phyloP scores from a whole-genome alignment of 2,113 vertebrate species.

The Mobula birostris region DNA sequence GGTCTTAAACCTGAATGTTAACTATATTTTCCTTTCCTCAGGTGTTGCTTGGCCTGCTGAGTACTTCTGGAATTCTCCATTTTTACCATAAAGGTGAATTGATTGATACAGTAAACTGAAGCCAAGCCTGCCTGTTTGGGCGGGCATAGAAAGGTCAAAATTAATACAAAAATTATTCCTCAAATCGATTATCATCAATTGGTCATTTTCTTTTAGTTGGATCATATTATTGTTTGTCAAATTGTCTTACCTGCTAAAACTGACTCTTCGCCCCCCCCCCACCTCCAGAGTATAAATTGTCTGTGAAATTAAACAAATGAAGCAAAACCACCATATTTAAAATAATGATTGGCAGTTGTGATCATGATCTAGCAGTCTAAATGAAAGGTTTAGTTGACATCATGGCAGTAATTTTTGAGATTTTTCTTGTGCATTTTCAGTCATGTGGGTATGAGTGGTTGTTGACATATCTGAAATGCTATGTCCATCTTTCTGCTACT shows the following conservation, averaged over 20 bases:
- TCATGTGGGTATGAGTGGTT: neutral
- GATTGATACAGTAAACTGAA: neutral
- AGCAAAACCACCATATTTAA: neutral
- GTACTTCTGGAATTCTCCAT: too few relatives aligned
- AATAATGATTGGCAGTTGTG: neutral
- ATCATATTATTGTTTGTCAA: neutral
- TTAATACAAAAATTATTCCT: neutral
- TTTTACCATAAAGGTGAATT: too few relatives aligned
- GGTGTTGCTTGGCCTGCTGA: too few relatives aligned
- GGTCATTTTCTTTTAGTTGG: neutral
- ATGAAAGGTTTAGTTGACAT: neutral
- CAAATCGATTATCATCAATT: neutral
- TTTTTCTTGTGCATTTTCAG: neutral
- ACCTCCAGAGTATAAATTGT: neutral
- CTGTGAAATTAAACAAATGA: neutral
- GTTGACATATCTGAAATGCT: neutral
- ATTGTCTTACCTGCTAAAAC: neutral
- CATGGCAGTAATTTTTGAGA: neutral
- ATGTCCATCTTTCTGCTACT: neutral
- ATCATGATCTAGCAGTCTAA: neutral
- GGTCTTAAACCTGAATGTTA: too few relatives aligned
- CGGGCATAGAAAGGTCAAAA: too few relatives aligned
- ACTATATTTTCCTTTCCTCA: too few relatives aligned
- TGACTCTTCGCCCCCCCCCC: neutral
- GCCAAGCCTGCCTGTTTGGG: neutral